Percentiles rank a stretch among this genome's conserved stretches.
phyloP scores from a whole-genome alignment of 2,797 vertebrate genomes.

The Melanotaenia boesemani region DNA sequence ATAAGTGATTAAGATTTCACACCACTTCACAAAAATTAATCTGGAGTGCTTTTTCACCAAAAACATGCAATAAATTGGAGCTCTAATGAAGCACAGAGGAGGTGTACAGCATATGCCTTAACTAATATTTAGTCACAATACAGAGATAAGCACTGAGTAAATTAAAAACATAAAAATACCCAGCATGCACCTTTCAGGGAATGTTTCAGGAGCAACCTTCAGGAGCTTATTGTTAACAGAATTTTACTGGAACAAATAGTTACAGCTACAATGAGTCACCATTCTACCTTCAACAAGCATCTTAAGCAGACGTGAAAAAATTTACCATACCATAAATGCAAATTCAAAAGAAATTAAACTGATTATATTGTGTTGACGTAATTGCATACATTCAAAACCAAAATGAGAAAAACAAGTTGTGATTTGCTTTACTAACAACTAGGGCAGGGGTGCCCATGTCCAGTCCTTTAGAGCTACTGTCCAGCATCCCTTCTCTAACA shows the following conservation, averaged over 20 bases:
- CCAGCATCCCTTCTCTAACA: too few relatives aligned
- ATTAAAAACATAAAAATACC: not conserved
- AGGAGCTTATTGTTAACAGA: not conserved
- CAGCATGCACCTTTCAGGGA: slow-evolving; percentile 3
- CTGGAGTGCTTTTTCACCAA: slow-evolving; percentile 52
- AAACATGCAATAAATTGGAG: slow-evolving; percentile 53
- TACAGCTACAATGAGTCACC: not conserved
- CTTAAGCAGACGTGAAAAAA: not conserved
- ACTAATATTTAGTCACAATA: slow-evolving; percentile 45
- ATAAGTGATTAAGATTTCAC: slow-evolving; percentile 74
- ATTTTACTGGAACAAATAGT: not conserved
- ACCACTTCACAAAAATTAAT: slow-evolving; percentile 60
- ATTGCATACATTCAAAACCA: not conserved
- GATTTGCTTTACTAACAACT: not conserved
- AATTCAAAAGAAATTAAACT: not conserved
- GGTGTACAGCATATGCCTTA: slow-evolving; percentile 30
- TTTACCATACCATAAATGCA: not conserved
- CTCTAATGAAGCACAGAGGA: slow-evolving; percentile 52
- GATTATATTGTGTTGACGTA: not conserved
- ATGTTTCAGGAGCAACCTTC: not conserved
- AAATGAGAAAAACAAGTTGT: not conserved
- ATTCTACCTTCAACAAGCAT: not conserved
- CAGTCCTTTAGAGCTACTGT: not conserved
- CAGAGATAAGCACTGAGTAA: slow-evolving; percentile 3
- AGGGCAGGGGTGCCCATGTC: too few relatives aligned